phyloP scores from a whole-genome alignment of 2,113 vertebrate genomes.

The Microtus montanus region DNA sequence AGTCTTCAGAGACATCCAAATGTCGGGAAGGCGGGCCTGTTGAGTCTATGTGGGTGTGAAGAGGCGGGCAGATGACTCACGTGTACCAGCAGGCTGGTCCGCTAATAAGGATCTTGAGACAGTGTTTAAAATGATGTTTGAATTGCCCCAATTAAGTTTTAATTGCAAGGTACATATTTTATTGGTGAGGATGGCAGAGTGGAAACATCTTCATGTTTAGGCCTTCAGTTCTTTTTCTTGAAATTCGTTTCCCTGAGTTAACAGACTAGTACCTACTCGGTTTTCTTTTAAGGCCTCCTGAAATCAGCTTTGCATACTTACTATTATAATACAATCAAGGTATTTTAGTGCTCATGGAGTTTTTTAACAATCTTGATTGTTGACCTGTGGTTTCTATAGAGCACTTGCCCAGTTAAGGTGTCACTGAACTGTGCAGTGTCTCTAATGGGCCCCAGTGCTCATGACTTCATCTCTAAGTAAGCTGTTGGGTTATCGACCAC shows the following conservation, averaged over 20 bases:
- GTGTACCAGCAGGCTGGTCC: too few species aligned
- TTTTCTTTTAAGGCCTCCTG: background rate
- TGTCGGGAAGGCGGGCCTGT: too few species aligned
- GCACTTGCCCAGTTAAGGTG: background rate
- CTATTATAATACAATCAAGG: background rate
- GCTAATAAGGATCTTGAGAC: background rate
- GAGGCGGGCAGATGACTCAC: background rate
- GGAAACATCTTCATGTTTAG: rapidly evolving
- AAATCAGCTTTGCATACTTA: background rate
- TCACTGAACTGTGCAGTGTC: background rate
- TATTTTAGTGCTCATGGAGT: background rate
- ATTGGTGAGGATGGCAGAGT: background rate
- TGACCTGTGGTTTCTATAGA: background rate
- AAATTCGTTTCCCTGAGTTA: background rate
- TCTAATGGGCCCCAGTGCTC: background rate
- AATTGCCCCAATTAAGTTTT: background rate
- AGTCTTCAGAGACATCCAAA: background rate
- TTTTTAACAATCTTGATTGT: background rate
- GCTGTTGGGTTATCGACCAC: background rate
- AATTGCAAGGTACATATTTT: rapidly evolving
- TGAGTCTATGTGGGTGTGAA: background rate
- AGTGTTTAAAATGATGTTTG: background rate
- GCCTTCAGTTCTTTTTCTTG: background rate
- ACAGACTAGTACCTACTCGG: rapidly evolving
- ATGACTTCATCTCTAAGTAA: background rate